These are phyloP conservation scores for Manis crassicaudata DNA, from an alignment of 2,797 vertebrate species.

Conservation along the genomic window DNA sequence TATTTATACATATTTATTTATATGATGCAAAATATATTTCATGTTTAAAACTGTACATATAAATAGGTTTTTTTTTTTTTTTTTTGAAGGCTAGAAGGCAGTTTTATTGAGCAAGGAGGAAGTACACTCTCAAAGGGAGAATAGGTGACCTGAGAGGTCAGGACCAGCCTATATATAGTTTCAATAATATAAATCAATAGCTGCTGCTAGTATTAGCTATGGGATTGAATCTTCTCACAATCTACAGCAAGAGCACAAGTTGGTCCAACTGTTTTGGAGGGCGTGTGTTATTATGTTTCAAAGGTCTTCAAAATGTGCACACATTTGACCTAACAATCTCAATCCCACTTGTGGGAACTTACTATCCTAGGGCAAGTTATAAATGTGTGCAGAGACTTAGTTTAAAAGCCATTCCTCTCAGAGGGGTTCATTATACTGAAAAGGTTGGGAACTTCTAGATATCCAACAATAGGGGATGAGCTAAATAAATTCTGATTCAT, in stretches of 20 bases:
- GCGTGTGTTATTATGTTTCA: neutral
- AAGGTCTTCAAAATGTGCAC: neutral
- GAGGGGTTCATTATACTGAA: neutral
- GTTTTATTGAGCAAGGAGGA: too few relatives aligned
- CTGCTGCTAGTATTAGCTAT: neutral
- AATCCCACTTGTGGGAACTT: neutral
- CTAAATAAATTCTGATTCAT: neutral
- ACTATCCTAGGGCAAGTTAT: neutral
- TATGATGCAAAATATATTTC: neutral
- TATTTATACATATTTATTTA: neutral
- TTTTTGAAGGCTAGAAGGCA: too few relatives aligned
- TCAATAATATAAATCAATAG: neutral
- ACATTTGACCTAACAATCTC: neutral
- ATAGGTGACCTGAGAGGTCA: too few relatives aligned
- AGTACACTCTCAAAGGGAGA: too few relatives aligned
- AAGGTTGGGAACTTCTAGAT: neutral
- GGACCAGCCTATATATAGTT: too few relatives aligned
- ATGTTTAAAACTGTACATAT: too few relatives aligned
- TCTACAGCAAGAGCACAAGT: neutral
- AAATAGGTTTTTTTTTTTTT: too few relatives aligned
- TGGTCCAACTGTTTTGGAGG: neutral
- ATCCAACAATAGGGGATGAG: neutral
- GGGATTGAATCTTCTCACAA: neutral
- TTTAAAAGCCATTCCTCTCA: constrained; percentile 18
- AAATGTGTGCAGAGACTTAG: neutral